Percentiles rank a stretch among this genome's conserved stretches.
Conservation (phyloP, 1,140 invertebrate genomes). For the Proctacanthus coquilletti region DNA sequence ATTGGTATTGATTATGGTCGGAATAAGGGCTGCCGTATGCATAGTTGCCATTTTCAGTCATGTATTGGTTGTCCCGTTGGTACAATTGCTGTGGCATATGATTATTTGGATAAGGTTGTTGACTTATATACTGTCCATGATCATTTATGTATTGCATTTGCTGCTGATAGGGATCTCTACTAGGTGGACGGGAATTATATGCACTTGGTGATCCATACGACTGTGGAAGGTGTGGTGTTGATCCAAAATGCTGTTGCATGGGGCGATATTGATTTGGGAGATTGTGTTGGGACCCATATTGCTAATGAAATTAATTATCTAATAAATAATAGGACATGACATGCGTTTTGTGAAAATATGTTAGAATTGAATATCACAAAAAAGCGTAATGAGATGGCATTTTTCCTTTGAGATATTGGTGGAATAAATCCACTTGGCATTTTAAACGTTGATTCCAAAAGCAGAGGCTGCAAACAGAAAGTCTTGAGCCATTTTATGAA, state of each 20-base stretch:
- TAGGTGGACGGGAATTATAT: conserved; percentile 25
- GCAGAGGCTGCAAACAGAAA: too few relatives aligned
- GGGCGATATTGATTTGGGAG: conserved; percentile 27
- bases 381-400: too few relatives aligned
- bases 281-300: conserved; percentile 43
- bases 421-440: too few relatives aligned
- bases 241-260: conserved; percentile 34
- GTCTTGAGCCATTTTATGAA: too few relatives aligned
- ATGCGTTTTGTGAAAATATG: too few relatives aligned
- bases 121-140: conserved; percentile 8
- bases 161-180: conserved; percentile 28
- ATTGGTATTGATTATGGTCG: conserved; percentile 4
- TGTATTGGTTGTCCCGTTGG: conserved; percentile 17
- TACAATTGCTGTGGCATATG: conserved; percentile 1
- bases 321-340: too few relatives aligned
- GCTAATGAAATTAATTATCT: conserved; percentile 10
- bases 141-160: conserved; percentile 8
- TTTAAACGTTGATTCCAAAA: too few relatives aligned
- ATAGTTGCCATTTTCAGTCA: conserved; percentile 26
- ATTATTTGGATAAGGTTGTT: neutral
- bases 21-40: conserved; percentile 9
- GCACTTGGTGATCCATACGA: conserved; percentile 19
- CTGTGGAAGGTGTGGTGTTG: conserved; percentile 40
- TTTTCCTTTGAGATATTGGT: too few relatives aligned
- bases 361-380: too few relatives aligned